These are phyloP conservation scores for Otocyon megalotis DNA, from an alignment of 2,113 vertebrate genomes.

Conservation along the genomic window DNA sequence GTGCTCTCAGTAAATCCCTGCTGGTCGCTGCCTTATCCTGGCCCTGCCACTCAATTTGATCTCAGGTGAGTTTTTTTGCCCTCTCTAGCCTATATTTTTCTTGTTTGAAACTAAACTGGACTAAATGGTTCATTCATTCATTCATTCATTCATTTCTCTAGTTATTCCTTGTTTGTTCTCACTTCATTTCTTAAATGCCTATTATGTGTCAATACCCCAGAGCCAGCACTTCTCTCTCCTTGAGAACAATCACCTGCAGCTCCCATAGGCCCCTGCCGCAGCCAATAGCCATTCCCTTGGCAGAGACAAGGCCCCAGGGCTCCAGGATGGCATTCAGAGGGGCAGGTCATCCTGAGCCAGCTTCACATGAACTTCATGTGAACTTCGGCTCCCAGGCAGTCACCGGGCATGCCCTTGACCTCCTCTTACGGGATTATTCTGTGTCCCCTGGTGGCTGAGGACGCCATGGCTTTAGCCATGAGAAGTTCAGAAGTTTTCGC, in stretches of 20 bases:
- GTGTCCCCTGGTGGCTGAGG: background rate
- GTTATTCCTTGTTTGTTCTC: background rate
- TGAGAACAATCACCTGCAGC: background rate
- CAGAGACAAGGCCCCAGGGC: background rate
- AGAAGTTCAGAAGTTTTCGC: background rate
- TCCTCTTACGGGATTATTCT: background rate
- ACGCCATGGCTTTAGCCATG: background rate
- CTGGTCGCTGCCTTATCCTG: background rate
- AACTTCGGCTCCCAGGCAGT: background rate
- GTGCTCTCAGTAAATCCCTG: background rate
- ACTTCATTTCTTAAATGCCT: background rate
- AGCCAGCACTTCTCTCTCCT: background rate
- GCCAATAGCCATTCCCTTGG: background rate
- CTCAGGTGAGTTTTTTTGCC: too few relatives aligned
- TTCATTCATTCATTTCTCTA: background rate
- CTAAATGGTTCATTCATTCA: background rate
- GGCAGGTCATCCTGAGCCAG: background rate
- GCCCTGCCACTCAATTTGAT: background rate
- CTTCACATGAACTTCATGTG: background rate
- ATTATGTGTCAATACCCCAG: background rate
- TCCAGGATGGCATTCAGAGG: background rate
- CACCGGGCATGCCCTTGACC: background rate
- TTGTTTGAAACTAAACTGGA: background rate
- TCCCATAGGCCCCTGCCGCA: rapidly evolving
- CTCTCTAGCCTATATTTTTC: background rate